Conservation (phyloP, 2,113 vertebrate genomes). For the Otolemur garnettii region DNA sequence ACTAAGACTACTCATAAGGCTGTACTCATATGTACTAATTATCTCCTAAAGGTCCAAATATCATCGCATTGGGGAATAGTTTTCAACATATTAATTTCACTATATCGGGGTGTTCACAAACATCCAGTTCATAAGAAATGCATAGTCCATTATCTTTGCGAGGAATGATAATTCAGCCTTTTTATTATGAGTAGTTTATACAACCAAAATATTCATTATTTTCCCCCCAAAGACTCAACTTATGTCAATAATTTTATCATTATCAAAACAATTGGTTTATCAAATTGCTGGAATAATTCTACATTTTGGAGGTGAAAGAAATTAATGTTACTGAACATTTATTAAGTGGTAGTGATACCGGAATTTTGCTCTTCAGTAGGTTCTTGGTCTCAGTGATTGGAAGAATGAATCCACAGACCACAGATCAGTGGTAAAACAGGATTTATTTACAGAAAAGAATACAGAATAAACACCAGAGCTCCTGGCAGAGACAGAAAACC, state of each 20-base stretch:
- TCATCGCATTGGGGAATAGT: background rate
- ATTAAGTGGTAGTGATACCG: background rate
- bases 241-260: background rate
- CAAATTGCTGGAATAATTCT: background rate
- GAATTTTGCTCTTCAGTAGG: too few species aligned
- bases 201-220: background rate
- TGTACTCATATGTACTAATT: background rate
- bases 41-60: background rate
- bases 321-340: background rate
- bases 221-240: background rate
- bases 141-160: background rate
- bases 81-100: slow-evolving; percentile 13
- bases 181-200: background rate
- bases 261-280: background rate
- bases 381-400: too few species aligned
- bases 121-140: background rate
- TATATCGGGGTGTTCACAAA: background rate
- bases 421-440: too few species aligned
- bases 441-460: too few species aligned
- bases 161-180: background rate
- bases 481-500: too few species aligned
- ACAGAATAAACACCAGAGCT: too few species aligned
- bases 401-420: too few species aligned
- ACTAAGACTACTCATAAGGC: background rate
- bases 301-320: background rate